These are phyloP conservation scores for Halocynthia aurantium DNA, from an alignment of 23 tunicate species.

Conservation along the genomic window DNA sequence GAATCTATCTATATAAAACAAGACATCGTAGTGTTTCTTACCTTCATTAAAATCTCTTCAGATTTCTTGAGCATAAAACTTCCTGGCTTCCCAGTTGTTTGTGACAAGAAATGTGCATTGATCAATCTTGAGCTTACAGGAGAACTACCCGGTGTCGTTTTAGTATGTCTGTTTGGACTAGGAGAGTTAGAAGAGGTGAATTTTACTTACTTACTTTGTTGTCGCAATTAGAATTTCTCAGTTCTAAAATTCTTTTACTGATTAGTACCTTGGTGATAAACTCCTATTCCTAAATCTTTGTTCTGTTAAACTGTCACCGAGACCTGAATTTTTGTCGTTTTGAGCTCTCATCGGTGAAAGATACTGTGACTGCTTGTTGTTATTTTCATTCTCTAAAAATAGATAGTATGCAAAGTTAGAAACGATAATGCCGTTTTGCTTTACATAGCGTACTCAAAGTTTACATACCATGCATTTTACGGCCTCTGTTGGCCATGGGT, in stretches of 20 bases:
- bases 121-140: constrained; percentile 14
- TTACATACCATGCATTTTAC: too few species aligned
- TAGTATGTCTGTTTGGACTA: neutral
- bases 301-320: too few species aligned
- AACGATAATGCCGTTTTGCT: too few species aligned
- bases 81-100: constrained; percentile 24
- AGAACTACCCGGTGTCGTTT: constrained; percentile 3
- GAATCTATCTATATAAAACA: too few species aligned
- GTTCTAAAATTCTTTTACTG: neutral
- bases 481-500: constrained; percentile 17
- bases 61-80: constrained; percentile 20
- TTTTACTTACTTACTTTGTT: neutral
- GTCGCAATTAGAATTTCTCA: neutral
- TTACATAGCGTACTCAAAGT: too few species aligned
- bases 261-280: constrained; percentile 14
- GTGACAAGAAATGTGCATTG: constrained; percentile 9
- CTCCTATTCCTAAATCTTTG: neutral
- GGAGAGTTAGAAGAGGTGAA: neutral
- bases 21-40: too few species aligned
- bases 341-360: too few species aligned
- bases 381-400: too few species aligned
- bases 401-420: too few species aligned
- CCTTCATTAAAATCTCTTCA: neutral
- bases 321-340: too few species aligned
- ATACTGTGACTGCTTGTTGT: too few species aligned